Evolutionary conservation across 1,140 invertebrate genomes (phyloP).

Genomic region (Nautilus pompilius): DNA sequence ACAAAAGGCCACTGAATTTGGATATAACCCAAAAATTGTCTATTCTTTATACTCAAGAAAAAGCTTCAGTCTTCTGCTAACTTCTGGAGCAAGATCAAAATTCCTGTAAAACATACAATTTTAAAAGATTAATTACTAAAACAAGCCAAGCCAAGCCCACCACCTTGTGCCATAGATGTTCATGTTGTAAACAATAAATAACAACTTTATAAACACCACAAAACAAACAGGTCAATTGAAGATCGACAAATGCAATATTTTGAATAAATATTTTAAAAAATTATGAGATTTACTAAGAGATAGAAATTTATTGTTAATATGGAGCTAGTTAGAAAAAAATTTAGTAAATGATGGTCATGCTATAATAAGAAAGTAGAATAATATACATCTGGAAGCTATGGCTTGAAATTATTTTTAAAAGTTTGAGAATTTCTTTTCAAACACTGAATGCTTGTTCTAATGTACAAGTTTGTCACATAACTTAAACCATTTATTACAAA

Average conservation of each 20-base stretch:
- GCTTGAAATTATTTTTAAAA: neutral
- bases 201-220: neutral
- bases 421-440: neutral
- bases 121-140: neutral
- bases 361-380: too few relatives aligned
- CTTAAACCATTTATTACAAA: neutral
- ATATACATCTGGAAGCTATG: too few relatives aligned
- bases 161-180: too few relatives aligned
- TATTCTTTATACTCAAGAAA: conserved; percentile 34
- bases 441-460: neutral
- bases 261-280: neutral
- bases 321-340: too few relatives aligned
- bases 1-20: too few relatives aligned
- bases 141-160: too few relatives aligned
- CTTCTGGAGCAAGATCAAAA: conserved; percentile 19
- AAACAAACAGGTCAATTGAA: neutral
- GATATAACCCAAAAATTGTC: too few relatives aligned
- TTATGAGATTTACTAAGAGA: neutral
- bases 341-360: too few relatives aligned
- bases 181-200: neutral
- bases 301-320: too few relatives aligned
- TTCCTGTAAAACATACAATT: conserved; percentile 18
- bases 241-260: neutral
- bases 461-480: too few relatives aligned
- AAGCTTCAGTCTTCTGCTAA: conserved; percentile 17